phyloP scores from a whole-genome alignment of 2,888 invertebrate species.

The Strigamia crassipes region DNA sequence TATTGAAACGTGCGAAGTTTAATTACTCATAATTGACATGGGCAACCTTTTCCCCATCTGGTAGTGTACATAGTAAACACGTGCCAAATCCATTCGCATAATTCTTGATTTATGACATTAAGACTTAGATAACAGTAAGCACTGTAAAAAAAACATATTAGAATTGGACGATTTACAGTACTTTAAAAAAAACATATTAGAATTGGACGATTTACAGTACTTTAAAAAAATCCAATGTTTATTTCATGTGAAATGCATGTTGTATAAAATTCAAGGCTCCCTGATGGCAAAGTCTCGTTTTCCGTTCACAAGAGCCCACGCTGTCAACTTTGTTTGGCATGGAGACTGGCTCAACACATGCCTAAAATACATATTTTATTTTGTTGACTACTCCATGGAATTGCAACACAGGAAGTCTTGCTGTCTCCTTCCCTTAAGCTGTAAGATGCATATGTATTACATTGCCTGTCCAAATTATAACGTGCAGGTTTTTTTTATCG shows the following conservation, averaged over 20 bases:
- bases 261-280: conserved; percentile 23
- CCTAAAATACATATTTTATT: conserved; percentile 42
- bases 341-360: conserved; percentile 5
- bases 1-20: conserved; percentile 42
- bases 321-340: conserved; percentile 14
- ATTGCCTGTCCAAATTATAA: neutral
- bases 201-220: neutral
- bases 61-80: conserved; percentile 7
- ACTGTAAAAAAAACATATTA: neutral
- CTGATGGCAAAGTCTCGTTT: conserved; percentile 23
- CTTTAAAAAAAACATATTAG: neutral
- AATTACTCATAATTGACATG: conserved; percentile 40
- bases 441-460: neutral
- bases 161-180: neutral
- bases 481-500: neutral
- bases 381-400: conserved; percentile 12
- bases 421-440: conserved; percentile 5
- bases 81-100: conserved; percentile 20
- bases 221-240: conserved; percentile 1
- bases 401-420: conserved; percentile 28
- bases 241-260: conserved; percentile 24
- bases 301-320: neutral
- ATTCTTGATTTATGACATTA: conserved; percentile 28
- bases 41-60: conserved; percentile 36
- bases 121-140: neutral